A percentile compares a stretch with the other conserved stretches of the same genome.
Evolutionary conservation across 2,888 invertebrate genomes (phyloP).

Genomic region (Lasioglossum morio): DNA sequence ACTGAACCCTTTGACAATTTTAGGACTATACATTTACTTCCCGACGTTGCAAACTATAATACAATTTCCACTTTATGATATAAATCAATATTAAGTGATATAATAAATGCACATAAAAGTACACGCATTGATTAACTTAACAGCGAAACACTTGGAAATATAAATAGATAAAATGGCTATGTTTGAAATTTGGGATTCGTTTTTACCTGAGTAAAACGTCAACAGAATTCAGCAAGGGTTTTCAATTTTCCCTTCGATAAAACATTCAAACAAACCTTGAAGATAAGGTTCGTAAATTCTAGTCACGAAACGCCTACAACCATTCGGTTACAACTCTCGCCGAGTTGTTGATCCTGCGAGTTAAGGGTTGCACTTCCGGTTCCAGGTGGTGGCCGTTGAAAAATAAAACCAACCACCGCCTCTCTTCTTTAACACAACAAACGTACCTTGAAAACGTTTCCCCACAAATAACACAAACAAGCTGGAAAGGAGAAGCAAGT

Average conservation of each 20-base stretch:
- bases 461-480: neutral
- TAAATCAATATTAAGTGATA: neutral
- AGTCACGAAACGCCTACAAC: neutral
- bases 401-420: slow-evolving; percentile 3
- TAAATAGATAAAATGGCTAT: neutral
- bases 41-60: neutral
- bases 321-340: neutral
- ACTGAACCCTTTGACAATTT: too few species aligned
- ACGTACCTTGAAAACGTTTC: neutral
- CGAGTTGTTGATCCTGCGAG: neutral
- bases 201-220: neutral
- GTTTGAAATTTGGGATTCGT: neutral
- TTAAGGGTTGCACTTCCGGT: slow-evolving; percentile 16
- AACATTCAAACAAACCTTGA: neutral
- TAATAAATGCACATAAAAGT: neutral
- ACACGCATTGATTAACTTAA: neutral
- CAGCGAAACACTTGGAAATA: neutral
- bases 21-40: too few species aligned
- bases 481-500: neutral
- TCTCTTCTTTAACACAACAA: slow-evolving; percentile 5
- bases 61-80: neutral
- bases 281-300: neutral
- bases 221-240: neutral
- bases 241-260: neutral
- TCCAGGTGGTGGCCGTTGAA: neutral